Evolutionary conservation across 2,113 vertebrate genomes (phyloP).

Genomic region (Chlamydotis undulata): DNA sequence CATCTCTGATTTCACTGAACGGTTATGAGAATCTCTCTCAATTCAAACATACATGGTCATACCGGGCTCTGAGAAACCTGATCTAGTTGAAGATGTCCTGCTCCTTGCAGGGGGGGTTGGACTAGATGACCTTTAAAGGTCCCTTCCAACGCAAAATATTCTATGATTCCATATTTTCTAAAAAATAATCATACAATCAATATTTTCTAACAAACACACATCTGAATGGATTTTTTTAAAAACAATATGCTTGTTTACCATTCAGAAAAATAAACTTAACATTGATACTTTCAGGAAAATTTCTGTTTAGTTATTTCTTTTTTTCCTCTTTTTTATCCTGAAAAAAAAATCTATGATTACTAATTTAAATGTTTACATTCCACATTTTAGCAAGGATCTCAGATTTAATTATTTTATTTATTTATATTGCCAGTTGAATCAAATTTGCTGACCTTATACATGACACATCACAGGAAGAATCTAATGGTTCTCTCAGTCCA

Average conservation of each 20-base stretch:
- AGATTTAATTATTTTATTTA: background rate
- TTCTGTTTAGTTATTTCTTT: background rate
- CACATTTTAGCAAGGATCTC: background rate
- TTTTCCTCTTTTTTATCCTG: background rate
- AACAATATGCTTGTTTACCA: background rate
- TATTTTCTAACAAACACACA: background rate
- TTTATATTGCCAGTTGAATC: background rate
- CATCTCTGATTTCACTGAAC: background rate
- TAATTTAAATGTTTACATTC: background rate
- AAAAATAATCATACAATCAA: background rate
- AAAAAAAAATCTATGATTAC: background rate
- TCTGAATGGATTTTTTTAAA: background rate
- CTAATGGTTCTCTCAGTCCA: background rate
- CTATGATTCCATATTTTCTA: background rate
- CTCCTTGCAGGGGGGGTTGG: too few relatives aligned
- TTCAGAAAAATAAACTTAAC: background rate
- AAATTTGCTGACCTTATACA: background rate
- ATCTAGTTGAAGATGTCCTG: too few relatives aligned
- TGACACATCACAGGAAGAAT: background rate
- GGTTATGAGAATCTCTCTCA: background rate
- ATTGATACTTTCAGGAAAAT: background rate
- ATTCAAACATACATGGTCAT: background rate
- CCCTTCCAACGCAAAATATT: too few relatives aligned
- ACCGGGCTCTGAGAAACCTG: too few relatives aligned
- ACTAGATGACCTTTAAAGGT: too few relatives aligned